phyloP scores from a whole-genome alignment of 2,888 invertebrate species.

The Carpatolechia fugitivella region DNA sequence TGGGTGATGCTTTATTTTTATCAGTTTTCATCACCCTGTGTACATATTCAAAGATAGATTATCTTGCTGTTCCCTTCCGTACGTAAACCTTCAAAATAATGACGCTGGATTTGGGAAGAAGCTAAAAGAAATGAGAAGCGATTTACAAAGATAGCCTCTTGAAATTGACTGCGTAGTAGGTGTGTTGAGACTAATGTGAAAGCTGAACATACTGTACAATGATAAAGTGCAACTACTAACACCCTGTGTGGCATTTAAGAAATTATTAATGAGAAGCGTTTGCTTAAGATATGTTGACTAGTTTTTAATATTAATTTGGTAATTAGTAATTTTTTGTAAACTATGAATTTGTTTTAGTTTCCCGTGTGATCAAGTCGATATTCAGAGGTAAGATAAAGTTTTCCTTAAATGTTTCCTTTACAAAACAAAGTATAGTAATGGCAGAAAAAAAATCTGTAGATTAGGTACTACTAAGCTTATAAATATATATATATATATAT shows the following conservation, averaged over 20 bases:
- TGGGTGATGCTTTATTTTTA: too few species aligned
- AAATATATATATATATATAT: too few species aligned
- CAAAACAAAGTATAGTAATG: too few species aligned
- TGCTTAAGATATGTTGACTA: not conserved
- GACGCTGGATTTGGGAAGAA: slow-evolving; percentile 32
- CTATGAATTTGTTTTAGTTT: not conserved
- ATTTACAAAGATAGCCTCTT: slow-evolving; percentile 34
- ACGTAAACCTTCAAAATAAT: slow-evolving; percentile 28
- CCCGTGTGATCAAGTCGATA: not conserved
- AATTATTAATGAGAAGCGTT: slow-evolving; percentile 20
- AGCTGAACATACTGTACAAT: slow-evolving; percentile 37
- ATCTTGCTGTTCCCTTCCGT: not conserved
- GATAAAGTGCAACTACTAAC: slow-evolving; percentile 30
- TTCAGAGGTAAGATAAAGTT: too few species aligned
- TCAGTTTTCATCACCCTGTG: too few species aligned
- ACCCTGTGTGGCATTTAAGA: slow-evolving; percentile 28
- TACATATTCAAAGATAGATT: too few species aligned
- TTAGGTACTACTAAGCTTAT: too few species aligned
- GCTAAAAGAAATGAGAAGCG: slow-evolving; percentile 31
- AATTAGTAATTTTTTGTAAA: slow-evolving; percentile 4
- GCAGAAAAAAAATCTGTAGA: too few species aligned
- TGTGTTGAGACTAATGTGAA: slow-evolving; percentile 39
- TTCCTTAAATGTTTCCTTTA: too few species aligned
- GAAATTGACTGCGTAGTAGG: slow-evolving; percentile 32
- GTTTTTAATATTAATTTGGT: slow-evolving; percentile 9